Evolutionary conservation across 2,797 vertebrate genomes (phyloP), one percentile per base, ranked within the genome.

Genomic region (Platalea minor): DNA sequence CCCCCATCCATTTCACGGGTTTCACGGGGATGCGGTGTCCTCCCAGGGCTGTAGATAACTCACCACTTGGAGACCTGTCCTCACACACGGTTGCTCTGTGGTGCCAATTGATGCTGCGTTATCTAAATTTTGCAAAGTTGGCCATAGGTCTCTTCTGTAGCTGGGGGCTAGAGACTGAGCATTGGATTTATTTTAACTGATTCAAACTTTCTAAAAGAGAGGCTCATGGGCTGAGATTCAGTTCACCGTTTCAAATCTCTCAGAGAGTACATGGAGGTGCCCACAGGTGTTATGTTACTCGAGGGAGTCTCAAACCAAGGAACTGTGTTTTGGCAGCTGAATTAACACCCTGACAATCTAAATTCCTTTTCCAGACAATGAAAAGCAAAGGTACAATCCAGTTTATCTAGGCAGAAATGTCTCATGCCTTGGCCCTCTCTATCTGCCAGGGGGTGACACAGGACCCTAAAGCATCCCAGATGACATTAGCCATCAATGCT

Each of bases 21-120:
- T 39, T 39, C 37, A 39, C 37, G 3, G 13, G 26, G n/a, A 15
- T 53, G 26, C 1, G 0, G 9, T 29, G 51, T 81, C 57, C 31
- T 85, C 53, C 45, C 50, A 64, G 39, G 29, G 24, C 53, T 54
- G 65, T 20, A 37, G 67, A 26, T 25, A 73, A 33, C 17, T 28
- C 28, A 21, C 23, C 17, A 20, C 29, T 60, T 61, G n/a, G 31
- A 68, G 67, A 69, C 10, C 28, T 48, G 31, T 48, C 68, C 69
- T 74, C 35, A 33, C 25, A 70, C 2, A 0, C 0, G 0, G 21
- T n/a, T 20, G 3, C 31, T 33, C n/a, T 33, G 8, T 48, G 46
- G 11, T 18, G 33, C 33, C 35, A 24, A 26, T 11, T 2, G 3
- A 11, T 25, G 17, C 25, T 21, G 11, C 1, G 1, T 46, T 26